These are phyloP conservation scores for Melitaea cinxia DNA, from an alignment of 1,140 invertebrate genomes.

Conservation along the genomic window DNA sequence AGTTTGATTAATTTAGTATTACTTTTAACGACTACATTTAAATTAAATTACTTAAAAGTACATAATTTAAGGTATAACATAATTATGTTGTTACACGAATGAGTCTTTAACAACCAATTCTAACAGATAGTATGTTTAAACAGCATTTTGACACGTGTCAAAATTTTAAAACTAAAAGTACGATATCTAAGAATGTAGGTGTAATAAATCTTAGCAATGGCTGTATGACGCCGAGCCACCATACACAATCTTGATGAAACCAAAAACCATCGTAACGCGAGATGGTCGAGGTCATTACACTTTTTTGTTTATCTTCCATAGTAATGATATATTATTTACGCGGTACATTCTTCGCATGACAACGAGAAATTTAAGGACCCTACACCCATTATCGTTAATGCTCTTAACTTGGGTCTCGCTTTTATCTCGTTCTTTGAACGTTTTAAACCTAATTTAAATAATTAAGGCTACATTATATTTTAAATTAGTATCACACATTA, in stretches of 20 bases:
- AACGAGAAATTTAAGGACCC: conserved; percentile 53
- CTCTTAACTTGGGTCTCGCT: conserved; percentile 26
- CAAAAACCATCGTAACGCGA: conserved; percentile 43
- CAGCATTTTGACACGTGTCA: conserved; percentile 8
- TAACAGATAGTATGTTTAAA: background rate
- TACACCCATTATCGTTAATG: conserved; percentile 63
- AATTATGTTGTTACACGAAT: background rate
- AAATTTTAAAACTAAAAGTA: conserved; percentile 14
- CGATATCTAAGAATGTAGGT: conserved; percentile 8
- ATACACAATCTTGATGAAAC: conserved; percentile 40
- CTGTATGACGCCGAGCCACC: conserved; percentile 35
- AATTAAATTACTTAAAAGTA: no score
- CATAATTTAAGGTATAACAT: no score
- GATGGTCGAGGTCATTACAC: conserved; percentile 53
- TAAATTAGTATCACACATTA: conserved; percentile 30
- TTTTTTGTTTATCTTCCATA: conserved; percentile 58
- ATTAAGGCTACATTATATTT: conserved; percentile 36
- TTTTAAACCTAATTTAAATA: conserved; percentile 41
- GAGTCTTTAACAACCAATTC: no score
- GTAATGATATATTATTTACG: conserved; percentile 73
- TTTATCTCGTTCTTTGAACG: conserved; percentile 34
- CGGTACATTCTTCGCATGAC: conserved; percentile 65
- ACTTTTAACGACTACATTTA: no score
- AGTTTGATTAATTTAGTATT: no score
- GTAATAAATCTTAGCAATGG: conserved; percentile 35